Evolutionary conservation across 2,113 vertebrate genomes (phyloP).

Genomic region (Formicarius rufipectus): DNA sequence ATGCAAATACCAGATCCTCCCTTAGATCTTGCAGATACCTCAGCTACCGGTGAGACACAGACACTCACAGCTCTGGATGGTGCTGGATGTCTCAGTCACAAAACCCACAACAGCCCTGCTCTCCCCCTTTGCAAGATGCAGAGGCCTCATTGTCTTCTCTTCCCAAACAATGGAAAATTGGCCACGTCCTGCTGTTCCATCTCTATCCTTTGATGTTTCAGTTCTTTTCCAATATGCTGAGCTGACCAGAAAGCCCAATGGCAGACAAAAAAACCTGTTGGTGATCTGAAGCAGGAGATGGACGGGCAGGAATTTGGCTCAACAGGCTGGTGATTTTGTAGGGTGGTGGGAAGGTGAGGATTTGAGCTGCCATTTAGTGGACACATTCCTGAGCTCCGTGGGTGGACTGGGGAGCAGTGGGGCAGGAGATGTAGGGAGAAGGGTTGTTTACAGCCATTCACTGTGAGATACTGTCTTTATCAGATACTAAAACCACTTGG

Average conservation of each 20-base stretch:
- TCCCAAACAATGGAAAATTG: neutral
- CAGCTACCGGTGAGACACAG: neutral
- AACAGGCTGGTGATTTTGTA: neutral
- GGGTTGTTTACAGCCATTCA: neutral
- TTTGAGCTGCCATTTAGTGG: neutral
- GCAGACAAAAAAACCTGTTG: neutral
- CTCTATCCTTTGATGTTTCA: neutral
- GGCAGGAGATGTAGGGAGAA: neutral
- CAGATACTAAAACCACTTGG: neutral
- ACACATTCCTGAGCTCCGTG: neutral
- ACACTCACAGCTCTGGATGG: neutral
- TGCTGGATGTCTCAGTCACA: neutral
- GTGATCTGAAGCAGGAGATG: neutral
- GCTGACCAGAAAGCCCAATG: neutral
- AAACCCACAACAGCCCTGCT: neutral
- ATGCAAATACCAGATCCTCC: neutral
- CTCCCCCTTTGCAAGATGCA: neutral
- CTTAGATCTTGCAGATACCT: neutral
- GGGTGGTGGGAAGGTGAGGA: neutral
- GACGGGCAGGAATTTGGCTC: neutral
- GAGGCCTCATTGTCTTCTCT: neutral
- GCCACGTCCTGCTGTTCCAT: neutral
- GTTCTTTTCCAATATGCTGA: neutral
- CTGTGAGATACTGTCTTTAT: neutral
- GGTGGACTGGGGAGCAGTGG: neutral